These are phyloP conservation scores for Catocala sponsa DNA, from an alignment of 2,888 invertebrate species.

Conservation along the genomic window DNA sequence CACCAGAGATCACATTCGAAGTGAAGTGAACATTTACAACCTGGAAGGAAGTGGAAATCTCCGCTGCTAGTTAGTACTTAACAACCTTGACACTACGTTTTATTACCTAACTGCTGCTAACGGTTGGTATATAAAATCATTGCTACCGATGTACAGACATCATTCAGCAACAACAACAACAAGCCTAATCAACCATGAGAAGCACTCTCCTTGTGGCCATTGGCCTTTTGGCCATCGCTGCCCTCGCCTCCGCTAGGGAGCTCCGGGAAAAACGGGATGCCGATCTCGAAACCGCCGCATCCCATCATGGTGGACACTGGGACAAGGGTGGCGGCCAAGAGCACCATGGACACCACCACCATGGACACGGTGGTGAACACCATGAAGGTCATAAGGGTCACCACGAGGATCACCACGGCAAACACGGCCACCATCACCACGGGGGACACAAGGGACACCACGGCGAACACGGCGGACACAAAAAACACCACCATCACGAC, in stretches of 20 bases:
- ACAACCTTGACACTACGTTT: constrained; percentile 74
- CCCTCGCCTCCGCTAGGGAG: constrained; percentile 82
- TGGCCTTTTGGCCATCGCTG: constrained; percentile 83
- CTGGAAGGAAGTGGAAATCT: constrained; percentile 71
- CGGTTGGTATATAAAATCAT: constrained; percentile 80
- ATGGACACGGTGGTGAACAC: constrained; percentile 89
- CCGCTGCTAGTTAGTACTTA: constrained; percentile 49
- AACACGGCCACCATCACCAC: constrained; percentile 92
- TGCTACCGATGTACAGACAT: constrained; percentile 64
- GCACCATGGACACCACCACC: constrained; percentile 89
- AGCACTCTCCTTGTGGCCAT: constrained; percentile 69
- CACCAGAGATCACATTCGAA: constrained; percentile 10
- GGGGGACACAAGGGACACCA: constrained; percentile 89
- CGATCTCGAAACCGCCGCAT: constrained; percentile 87
- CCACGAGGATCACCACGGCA: constrained; percentile 90
- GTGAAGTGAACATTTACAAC: constrained; percentile 25
- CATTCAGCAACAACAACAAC: constrained; percentile 70
- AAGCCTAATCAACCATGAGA: constrained; percentile 73
- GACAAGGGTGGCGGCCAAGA: constrained; percentile 89
- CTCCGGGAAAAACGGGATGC: constrained; percentile 79
- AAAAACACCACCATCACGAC: constrained; percentile 90
- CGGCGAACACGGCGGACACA: constrained; percentile 89
- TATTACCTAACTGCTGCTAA: constrained; percentile 70
- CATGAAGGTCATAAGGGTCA: constrained; percentile 91
- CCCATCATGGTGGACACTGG: constrained; percentile 62